phyloP scores from a whole-genome alignment of 2,797 vertebrate genomes.

The Clarias pachynema region DNA sequence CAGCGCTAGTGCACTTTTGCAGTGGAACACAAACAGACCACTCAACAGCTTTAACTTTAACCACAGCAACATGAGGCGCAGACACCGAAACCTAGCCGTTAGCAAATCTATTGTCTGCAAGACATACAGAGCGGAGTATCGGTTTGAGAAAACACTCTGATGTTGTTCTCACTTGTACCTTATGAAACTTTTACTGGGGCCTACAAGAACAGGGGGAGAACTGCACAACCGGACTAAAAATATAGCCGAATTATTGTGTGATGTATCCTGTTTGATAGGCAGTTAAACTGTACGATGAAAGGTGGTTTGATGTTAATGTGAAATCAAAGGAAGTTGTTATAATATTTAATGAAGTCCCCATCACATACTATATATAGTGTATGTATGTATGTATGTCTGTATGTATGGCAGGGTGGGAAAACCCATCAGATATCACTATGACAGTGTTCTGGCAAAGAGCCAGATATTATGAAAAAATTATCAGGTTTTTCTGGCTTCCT shows the following conservation, averaged over 20 bases:
- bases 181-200: constrained; percentile 15
- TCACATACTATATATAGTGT: background rate
- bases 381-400: too few relatives aligned
- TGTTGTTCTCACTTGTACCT: constrained; percentile 27
- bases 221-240: background rate
- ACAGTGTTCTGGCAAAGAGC: background rate
- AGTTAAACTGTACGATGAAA: background rate
- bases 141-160: constrained; percentile 37
- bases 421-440: background rate
- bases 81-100: constrained; percentile 45
- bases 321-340: background rate
- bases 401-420: background rate
- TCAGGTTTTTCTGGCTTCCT: background rate
- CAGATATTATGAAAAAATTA: background rate
- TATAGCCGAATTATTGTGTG: background rate
- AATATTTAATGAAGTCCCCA: background rate
- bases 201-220: constrained; percentile 19
- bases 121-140: constrained; percentile 26
- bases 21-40: constrained; percentile 58
- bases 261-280: background rate
- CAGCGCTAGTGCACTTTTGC: constrained; percentile 46
- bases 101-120: constrained; percentile 46
- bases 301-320: background rate
- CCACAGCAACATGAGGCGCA: constrained; percentile 38
- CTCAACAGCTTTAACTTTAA: constrained; percentile 38